phyloP scores from a whole-genome alignment of 2,113 vertebrate genomes.

The Pseudolaguvia tuberculata region DNA sequence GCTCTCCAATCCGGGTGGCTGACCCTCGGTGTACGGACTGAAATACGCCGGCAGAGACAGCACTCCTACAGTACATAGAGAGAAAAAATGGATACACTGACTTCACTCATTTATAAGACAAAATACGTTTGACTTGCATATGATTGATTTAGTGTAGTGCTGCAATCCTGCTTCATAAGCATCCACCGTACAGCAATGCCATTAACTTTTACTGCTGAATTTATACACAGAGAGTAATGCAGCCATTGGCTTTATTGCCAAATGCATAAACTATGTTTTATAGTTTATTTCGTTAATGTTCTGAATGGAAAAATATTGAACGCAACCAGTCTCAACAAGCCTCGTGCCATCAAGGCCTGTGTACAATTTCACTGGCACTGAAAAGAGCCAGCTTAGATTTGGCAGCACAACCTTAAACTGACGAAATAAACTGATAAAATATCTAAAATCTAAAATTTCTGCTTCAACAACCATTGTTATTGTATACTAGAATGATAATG shows the following conservation, averaged over 20 bases:
- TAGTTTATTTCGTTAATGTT: slow-evolving; percentile 8
- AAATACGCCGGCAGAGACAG: slow-evolving; percentile 94
- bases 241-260: slow-evolving; percentile 23
- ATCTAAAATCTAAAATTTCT: slow-evolving; percentile 2
- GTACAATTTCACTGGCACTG: not conserved
- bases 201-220: slow-evolving; percentile 24
- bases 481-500: not conserved
- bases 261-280: slow-evolving; percentile 17
- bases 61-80: slow-evolving; percentile 72
- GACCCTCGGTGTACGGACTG: slow-evolving; percentile 87
- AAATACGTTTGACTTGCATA: not conserved
- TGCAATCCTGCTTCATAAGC: not conserved
- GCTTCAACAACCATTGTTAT: not conserved
- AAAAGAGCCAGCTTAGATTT: slow-evolving; percentile 13
- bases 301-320: slow-evolving; percentile 6
- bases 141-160: slow-evolving; percentile 1
- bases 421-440: slow-evolving; percentile 20
- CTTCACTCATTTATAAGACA: not conserved
- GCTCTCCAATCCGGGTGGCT: slow-evolving; percentile 73
- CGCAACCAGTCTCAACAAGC: slow-evolving; percentile 23
- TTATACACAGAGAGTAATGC: slow-evolving; percentile 22
- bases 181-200: not conserved
- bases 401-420: not conserved
- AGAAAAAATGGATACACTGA: not conserved
- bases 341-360: not conserved